Evolutionary conservation across 1,140 invertebrate species (phyloP).

Genomic region (Euura saliciscinereae): DNA sequence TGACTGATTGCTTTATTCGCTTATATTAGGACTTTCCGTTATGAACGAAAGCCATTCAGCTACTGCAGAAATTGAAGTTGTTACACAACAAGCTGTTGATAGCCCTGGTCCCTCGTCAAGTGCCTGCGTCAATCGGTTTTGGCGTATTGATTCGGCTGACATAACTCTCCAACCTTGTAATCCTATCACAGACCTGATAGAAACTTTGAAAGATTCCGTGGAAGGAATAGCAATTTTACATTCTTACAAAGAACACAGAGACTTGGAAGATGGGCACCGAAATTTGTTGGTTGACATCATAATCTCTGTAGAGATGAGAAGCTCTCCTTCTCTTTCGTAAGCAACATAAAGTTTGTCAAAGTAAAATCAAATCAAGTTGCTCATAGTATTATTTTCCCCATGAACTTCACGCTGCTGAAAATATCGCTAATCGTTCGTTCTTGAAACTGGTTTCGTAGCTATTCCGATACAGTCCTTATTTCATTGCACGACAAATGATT

Average conservation of each 20-base stretch:
- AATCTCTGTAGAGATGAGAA: slow-evolving; percentile 11
- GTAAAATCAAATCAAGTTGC: neutral
- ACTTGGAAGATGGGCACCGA: slow-evolving; percentile 11
- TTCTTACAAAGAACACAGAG: slow-evolving; percentile 8
- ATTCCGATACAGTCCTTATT: neutral
- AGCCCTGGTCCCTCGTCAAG: neutral
- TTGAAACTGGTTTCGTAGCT: neutral
- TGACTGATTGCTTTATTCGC: neutral
- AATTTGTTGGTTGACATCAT: slow-evolving; percentile 13
- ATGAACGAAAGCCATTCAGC: neutral
- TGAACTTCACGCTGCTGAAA: neutral
- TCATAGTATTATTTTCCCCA: neutral
- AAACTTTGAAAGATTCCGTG: neutral
- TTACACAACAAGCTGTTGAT: neutral
- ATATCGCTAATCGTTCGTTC: neutral
- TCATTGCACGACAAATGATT: neutral
- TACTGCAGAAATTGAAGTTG: neutral
- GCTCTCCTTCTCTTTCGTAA: slow-evolving; percentile 14
- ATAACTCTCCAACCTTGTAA: neutral
- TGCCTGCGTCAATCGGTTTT: neutral
- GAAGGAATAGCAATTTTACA: slow-evolving; percentile 9
- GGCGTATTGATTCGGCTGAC: neutral
- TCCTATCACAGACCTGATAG: neutral
- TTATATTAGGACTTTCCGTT: neutral
- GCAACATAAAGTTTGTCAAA: neutral